Conservation (phyloP, 2,113 vertebrate genomes). For the Turdus rufiventris region DNA sequence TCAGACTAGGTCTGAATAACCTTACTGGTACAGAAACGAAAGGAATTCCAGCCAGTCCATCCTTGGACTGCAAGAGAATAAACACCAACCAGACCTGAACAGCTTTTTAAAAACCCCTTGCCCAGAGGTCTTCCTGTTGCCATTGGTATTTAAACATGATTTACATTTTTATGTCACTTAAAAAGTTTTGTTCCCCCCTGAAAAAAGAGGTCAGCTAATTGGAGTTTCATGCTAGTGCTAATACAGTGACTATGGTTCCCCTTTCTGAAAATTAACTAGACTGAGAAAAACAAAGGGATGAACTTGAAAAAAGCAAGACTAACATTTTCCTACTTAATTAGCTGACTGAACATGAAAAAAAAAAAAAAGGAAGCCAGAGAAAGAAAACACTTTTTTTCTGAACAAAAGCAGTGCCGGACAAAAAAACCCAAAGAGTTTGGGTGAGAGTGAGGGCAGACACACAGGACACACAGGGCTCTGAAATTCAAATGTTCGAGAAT, state of each 20-base stretch:
- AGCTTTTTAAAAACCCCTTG: background rate
- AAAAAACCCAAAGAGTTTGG: background rate
- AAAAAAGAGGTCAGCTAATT: background rate
- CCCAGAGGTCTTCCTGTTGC: background rate
- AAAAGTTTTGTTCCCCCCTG: background rate
- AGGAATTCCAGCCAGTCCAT: background rate
- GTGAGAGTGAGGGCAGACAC: background rate
- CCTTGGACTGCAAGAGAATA: background rate
- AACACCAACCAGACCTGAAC: background rate
- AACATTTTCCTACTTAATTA: background rate
- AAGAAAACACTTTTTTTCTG: background rate
- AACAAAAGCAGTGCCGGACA: background rate
- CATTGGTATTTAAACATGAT: background rate
- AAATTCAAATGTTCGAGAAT: background rate
- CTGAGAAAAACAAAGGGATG: background rate
- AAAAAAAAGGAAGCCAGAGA: background rate
- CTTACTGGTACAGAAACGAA: fast-evolving
- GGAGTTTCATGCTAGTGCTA: background rate
- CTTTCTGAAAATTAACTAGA: background rate
- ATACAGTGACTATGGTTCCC: background rate
- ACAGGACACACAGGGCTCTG: background rate
- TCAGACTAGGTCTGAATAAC: background rate
- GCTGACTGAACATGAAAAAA: background rate
- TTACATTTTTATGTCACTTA: background rate
- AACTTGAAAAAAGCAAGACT: background rate